These are phyloP conservation scores for Eueremaeus valkanovi DNA, from an alignment of 2,888 invertebrate species.

Conservation along the genomic window DNA sequence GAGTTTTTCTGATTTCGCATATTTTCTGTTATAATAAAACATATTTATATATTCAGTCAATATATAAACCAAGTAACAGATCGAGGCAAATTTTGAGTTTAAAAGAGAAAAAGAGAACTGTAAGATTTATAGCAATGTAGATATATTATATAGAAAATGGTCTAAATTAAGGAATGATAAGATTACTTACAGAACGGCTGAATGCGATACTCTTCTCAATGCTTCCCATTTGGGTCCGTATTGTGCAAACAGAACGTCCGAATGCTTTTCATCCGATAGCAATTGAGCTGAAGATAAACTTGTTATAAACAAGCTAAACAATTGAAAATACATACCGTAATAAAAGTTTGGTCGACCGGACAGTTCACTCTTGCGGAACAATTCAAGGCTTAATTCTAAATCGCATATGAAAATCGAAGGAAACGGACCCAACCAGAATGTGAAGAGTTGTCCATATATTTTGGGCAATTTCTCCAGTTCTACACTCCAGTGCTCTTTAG, in stretches of 20 bases:
- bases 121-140: no score
- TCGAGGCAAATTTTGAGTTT: no score
- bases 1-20: no score
- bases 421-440: not conserved
- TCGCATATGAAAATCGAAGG: not conserved
- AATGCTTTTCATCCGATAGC: constrained; percentile 20
- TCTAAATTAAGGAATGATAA: not conserved
- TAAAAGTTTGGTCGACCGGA: not conserved
- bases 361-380: not conserved
- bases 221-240: not conserved
- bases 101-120: no score
- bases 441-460: not conserved
- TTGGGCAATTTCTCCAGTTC: not conserved
- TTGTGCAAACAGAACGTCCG: constrained; percentile 19
- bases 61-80: no score
- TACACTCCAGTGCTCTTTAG: not conserved
- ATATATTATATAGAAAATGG: not conserved
- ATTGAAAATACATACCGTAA: no score
- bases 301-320: no score
- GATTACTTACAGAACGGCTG: not conserved
- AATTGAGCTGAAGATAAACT: no score
- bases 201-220: not conserved
- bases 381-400: not conserved
- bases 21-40: no score
- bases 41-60: not conserved